A percentile compares a stretch with the other conserved stretches of the same genome.
Evolutionary conservation across 2,888 invertebrate genomes (phyloP).

Genomic region (Habroteleia sp.): DNA sequence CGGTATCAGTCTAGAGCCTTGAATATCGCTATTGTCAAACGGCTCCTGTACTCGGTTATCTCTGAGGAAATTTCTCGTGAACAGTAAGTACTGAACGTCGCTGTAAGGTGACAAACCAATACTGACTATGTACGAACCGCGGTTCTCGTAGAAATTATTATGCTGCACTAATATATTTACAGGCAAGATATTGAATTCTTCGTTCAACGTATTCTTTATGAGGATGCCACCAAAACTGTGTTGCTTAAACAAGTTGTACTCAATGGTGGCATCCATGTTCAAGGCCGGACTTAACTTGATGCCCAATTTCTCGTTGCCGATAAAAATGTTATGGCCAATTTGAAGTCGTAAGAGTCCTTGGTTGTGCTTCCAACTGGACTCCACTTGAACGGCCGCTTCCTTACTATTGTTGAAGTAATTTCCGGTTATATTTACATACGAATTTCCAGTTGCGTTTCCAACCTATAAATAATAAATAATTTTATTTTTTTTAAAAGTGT

Average conservation of each 20-base stretch:
- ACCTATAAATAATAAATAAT: constrained; percentile 85
- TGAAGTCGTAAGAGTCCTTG: constrained; percentile 85
- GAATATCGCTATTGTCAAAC: constrained; percentile 86
- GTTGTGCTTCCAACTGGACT: constrained; percentile 89
- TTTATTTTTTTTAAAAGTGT: too few relatives aligned
- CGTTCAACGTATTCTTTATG: constrained; percentile 90
- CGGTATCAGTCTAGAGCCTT: constrained; percentile 89
- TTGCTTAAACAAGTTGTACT: constrained; percentile 93
- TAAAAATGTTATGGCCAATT: constrained; percentile 93
- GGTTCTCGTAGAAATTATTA: constrained; percentile 95
- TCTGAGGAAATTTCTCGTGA: constrained; percentile 93
- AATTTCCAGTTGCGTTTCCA: constrained; percentile 91
- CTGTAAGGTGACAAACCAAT: constrained; percentile 94
- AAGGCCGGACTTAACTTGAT: constrained; percentile 91
- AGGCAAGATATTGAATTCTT: constrained; percentile 90
- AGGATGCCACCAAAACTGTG: constrained; percentile 92
- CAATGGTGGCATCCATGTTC: constrained; percentile 89
- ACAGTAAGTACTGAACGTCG: constrained; percentile 89
- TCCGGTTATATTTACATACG: constrained; percentile 95
- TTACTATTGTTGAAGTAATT: constrained; percentile 91
- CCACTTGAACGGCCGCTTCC: constrained; percentile 90
- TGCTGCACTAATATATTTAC: constrained; percentile 88
- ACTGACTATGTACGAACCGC: constrained; percentile 93
- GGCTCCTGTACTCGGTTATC: constrained; percentile 94
- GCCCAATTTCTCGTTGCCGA: constrained; percentile 88